phyloP scores from a whole-genome alignment of 2,113 vertebrate species.

The Cavia aperea region DNA sequence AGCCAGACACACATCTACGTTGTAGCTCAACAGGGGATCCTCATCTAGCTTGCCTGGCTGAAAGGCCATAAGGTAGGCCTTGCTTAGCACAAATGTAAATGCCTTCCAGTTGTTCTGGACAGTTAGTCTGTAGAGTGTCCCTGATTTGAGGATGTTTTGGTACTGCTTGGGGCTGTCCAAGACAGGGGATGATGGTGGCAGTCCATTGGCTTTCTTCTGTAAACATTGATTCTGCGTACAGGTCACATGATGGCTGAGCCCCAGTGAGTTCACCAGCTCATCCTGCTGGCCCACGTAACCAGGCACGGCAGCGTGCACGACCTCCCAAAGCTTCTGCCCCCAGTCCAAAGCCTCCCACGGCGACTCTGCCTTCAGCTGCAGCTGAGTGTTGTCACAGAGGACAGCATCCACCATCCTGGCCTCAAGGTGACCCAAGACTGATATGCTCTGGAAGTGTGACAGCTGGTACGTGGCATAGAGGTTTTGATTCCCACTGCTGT shows the following conservation, averaged over 20 bases:
- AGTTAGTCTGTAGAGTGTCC: conserved; percentile 86
- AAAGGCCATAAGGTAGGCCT: conserved; percentile 86
- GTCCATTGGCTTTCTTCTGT: conserved; percentile 75
- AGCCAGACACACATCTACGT: conserved; percentile 82
- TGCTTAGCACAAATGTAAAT: conserved; percentile 90
- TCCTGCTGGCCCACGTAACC: conserved; percentile 69
- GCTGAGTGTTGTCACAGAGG: conserved; percentile 86
- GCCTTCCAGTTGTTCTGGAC: conserved; percentile 93
- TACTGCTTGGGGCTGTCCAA: conserved; percentile 73
- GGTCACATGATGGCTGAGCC: conserved; percentile 62
- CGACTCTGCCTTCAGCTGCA: conserved; percentile 87
- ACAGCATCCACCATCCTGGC: conserved; percentile 86
- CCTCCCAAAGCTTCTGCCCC: conserved; percentile 91
- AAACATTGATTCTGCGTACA: conserved; percentile 64
- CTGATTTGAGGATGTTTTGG: conserved; percentile 86
- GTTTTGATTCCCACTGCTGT: conserved; percentile 90
- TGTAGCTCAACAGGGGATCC: conserved; percentile 85
- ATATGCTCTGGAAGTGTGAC: conserved; percentile 88
- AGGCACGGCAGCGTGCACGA: conserved; percentile 76
- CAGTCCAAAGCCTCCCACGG: conserved; percentile 93
- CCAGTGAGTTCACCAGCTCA: conserved; percentile 68
- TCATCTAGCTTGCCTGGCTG: conserved; percentile 85
- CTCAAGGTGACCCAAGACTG: conserved; percentile 81
- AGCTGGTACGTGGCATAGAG: conserved; percentile 86
- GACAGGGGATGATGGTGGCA: conserved; percentile 77